These are phyloP conservation scores for Temnothorax rugatulus DNA, from an alignment of 2,888 invertebrate genomes.

Conservation along the genomic window DNA sequence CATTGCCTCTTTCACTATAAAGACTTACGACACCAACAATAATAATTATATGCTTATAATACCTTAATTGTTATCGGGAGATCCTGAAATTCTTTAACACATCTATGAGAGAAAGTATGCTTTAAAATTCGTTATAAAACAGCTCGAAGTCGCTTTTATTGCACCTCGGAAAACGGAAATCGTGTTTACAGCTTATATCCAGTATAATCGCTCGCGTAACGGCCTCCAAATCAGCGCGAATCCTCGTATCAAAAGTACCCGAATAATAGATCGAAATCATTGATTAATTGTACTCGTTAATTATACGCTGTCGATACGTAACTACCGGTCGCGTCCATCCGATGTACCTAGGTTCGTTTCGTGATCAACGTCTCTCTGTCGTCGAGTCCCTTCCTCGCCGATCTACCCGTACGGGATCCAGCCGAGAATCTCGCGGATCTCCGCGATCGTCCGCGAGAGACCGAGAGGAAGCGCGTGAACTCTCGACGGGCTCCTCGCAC, in stretches of 20 bases:
- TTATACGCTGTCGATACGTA: slow-evolving; percentile 32
- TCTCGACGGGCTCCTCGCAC: not conserved
- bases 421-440: slow-evolving; percentile 8
- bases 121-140: slow-evolving; percentile 26
- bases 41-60: slow-evolving; percentile 1
- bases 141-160: not conserved
- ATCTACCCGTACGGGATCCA: slow-evolving; percentile 9
- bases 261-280: slow-evolving; percentile 48
- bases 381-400: slow-evolving; percentile 18
- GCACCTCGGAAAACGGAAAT: slow-evolving; percentile 5
- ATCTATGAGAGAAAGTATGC: slow-evolving; percentile 7
- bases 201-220: slow-evolving; percentile 39
- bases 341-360: slow-evolving; percentile 50
- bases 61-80: slow-evolving; percentile 1
- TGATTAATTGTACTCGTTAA: slow-evolving; percentile 45
- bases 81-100: not conserved
- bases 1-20: slow-evolving; percentile 2
- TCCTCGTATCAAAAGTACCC: slow-evolving; percentile 46
- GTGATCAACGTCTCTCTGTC: slow-evolving; percentile 10
- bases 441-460: not conserved
- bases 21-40: slow-evolving; percentile 1
- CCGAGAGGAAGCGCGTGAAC: not conserved
- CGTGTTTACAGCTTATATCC: not conserved
- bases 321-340: slow-evolving; percentile 29
- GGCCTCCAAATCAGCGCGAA: slow-evolving; percentile 34